A percentile compares a stretch with the other conserved stretches of the same genome.
phyloP scores from a whole-genome alignment of 2,113 vertebrate species.

The zebrafish (Danio rerio) region DNA sequence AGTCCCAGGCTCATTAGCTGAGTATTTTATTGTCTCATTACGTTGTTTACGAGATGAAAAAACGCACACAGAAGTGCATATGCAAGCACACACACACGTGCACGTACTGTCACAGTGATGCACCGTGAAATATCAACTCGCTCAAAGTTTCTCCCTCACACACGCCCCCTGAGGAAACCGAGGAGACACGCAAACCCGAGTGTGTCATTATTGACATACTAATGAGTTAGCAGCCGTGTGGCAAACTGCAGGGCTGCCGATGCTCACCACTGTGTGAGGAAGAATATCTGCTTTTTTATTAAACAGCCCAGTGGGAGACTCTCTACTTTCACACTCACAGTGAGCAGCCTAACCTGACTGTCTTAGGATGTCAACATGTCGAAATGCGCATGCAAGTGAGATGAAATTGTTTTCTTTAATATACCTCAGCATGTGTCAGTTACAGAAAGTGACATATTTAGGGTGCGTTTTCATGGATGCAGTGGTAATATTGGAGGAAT shows the following conservation, averaged over 20 bases:
- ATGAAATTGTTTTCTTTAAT: slow-evolving; percentile 9
- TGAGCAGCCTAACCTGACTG: slow-evolving; percentile 22
- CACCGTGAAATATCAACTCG: background rate
- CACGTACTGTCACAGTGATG: slow-evolving; percentile 15
- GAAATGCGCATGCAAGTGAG: slow-evolving; percentile 1
- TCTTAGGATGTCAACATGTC: slow-evolving; percentile 15
- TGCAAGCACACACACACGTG: background rate
- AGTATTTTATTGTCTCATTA: slow-evolving; percentile 54
- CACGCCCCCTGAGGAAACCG: background rate
- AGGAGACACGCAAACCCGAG: slow-evolving; percentile 5
- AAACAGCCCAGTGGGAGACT: slow-evolving; percentile 40
- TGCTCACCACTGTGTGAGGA: slow-evolving; percentile 21
- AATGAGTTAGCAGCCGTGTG: slow-evolving; percentile 30
- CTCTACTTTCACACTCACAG: slow-evolving; percentile 21
- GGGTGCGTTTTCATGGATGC: background rate
- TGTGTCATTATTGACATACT: slow-evolving; percentile 46
- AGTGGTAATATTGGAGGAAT: background rate
- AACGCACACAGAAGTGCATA: background rate
- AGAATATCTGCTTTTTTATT: slow-evolving; percentile 48
- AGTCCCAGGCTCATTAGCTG: slow-evolving; percentile 48
- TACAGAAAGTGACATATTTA: background rate
- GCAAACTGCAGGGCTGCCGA: background rate
- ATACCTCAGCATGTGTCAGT: background rate
- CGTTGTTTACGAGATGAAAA: slow-evolving; percentile 45
- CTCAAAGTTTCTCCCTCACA: slow-evolving; percentile 28